Evolutionary conservation across 2,888 invertebrate species (phyloP).

Genomic region (Andrena praecox): DNA sequence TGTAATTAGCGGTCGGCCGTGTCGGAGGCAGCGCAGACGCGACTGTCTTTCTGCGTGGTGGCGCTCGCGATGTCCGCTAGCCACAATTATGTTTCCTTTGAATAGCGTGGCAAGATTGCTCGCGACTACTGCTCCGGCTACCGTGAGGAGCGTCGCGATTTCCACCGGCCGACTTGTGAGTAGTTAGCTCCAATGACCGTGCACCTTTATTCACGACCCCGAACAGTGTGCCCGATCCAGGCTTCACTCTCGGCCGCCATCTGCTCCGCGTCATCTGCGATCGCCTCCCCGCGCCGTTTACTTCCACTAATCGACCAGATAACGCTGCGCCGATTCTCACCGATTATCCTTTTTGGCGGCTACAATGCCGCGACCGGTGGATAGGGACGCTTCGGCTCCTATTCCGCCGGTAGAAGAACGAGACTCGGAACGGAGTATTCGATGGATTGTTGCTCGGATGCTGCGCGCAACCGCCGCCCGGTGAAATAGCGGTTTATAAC

Average conservation of each 20-base stretch:
- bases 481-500: background rate
- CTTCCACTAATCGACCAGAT: background rate
- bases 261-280: constrained; percentile 48
- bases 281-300: background rate
- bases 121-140: constrained; percentile 14
- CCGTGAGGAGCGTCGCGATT: constrained; percentile 27
- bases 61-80: constrained; percentile 5
- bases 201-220: constrained; percentile 34
- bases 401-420: background rate
- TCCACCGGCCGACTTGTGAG: constrained; percentile 26
- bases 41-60: background rate
- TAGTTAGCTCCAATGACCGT: constrained; percentile 48
- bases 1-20: constrained; percentile 13
- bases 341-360: background rate
- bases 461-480: background rate
- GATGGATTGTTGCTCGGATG: background rate
- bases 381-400: no score
- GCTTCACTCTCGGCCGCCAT: constrained; percentile 32
- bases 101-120: constrained; percentile 3
- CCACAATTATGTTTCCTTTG: constrained; percentile 19
- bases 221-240: background rate
- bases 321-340: background rate
- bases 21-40: background rate
- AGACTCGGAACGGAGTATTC: background rate
- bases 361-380: no score